Conservation (phyloP, 2,888 invertebrate genomes). For the Pyralis farinalis region DNA sequence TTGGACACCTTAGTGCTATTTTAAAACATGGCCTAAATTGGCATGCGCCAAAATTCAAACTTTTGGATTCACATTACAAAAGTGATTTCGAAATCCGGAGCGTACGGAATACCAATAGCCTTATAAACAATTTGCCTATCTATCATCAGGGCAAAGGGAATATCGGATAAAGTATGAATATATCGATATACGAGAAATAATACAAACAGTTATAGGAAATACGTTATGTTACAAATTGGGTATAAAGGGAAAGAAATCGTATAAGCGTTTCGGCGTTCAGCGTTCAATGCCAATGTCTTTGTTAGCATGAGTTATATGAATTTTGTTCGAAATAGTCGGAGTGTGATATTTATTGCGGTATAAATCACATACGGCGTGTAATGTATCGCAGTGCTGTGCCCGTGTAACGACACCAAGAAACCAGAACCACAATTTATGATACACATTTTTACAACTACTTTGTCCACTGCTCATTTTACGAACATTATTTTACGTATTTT, state of each 20-base stretch:
- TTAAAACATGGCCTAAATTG: no score
- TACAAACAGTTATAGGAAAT: neutral
- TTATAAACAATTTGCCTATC: neutral
- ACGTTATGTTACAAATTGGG: neutral
- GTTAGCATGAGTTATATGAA: neutral
- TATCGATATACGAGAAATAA: neutral
- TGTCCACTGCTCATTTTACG: no score
- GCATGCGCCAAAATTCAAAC: no score
- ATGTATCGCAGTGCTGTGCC: neutral
- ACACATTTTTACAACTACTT: neutral
- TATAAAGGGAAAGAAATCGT: neutral
- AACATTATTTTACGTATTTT: no score
- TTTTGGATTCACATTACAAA: no score
- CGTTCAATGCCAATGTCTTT: neutral
- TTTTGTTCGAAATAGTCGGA: neutral
- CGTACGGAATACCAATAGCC: neutral
- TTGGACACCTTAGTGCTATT: no score
- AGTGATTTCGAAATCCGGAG: no score
- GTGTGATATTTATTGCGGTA: neutral
- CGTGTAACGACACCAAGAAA: neutral
- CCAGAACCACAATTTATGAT: neutral
- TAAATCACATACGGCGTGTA: neutral
- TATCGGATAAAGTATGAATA: neutral
- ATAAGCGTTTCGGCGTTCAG: neutral
- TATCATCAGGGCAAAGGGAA: neutral